Conservation (phyloP, 2,113 vertebrate species). For the Eulacestoma nigropectus region DNA sequence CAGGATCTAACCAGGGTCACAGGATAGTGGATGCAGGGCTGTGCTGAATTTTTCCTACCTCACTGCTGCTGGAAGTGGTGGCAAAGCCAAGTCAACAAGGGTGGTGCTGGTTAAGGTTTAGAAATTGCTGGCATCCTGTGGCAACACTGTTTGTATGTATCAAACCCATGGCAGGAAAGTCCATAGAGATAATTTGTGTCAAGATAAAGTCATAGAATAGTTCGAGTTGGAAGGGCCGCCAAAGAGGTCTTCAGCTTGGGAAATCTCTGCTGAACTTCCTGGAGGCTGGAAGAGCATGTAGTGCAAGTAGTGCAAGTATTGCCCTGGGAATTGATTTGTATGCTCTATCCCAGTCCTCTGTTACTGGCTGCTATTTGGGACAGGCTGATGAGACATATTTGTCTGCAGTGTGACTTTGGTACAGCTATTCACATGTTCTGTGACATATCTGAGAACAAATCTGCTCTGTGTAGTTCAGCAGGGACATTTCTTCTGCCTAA, state of each 20-base stretch:
- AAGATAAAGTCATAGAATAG: neutral
- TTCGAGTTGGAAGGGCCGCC: neutral
- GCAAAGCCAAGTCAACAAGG: neutral
- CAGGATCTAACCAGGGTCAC: neutral
- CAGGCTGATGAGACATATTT: neutral
- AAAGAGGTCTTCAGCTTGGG: neutral
- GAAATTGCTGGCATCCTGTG: neutral
- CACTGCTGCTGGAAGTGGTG: neutral
- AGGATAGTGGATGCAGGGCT: neutral
- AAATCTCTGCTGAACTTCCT: neutral
- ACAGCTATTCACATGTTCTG: neutral
- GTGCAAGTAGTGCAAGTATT: neutral
- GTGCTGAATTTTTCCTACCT: neutral
- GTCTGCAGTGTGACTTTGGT: neutral
- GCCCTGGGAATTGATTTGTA: neutral
- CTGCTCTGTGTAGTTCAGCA: neutral
- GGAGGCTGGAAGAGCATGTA: neutral
- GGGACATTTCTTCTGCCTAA: neutral
- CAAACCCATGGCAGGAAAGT: neutral
- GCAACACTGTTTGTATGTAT: fast-evolving
- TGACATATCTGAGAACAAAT: neutral
- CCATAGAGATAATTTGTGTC: neutral
- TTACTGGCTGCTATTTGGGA: neutral
- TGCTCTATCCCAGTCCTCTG: neutral
- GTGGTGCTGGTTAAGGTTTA: neutral